These are phyloP conservation scores for Nannospalax galili DNA, from an alignment of 2,113 vertebrate species.

Conservation along the genomic window DNA sequence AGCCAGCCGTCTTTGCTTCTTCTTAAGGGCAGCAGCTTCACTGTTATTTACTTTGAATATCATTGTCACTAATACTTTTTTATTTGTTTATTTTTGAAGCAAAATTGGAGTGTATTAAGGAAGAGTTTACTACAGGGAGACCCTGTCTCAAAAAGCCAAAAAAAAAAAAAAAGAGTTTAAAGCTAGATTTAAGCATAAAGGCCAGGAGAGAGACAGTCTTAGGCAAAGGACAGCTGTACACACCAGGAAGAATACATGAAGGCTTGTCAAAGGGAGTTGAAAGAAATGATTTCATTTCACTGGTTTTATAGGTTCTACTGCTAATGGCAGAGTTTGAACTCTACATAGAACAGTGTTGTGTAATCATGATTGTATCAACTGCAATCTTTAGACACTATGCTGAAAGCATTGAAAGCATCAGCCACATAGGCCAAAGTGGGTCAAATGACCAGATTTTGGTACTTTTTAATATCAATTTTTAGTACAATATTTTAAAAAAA, in stretches of 20 bases:
- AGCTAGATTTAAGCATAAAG: not conserved
- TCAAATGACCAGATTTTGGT: not conserved
- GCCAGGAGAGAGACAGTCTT: not conserved
- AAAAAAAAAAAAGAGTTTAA: not conserved
- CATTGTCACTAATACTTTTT: not conserved
- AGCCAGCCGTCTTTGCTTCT: not conserved
- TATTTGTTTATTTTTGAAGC: not conserved
- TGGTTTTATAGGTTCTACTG: constrained; percentile 16
- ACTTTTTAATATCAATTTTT: not conserved
- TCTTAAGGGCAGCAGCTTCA: not conserved
- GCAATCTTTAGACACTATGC: not conserved
- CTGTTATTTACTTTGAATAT: not conserved
- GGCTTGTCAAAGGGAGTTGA: not conserved
- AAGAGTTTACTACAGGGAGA: not conserved
- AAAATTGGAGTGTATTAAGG: not conserved
- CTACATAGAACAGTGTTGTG: not conserved
- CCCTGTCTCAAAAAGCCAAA: too few species aligned
- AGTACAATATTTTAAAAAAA: too few species aligned
- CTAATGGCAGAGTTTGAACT: not conserved
- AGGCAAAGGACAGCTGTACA: not conserved
- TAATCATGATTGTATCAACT: not conserved
- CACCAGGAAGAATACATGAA: not conserved
- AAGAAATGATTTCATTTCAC: not conserved
- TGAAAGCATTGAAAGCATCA: not conserved
- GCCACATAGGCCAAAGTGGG: not conserved